These are phyloP conservation scores for Amazona finschi DNA, from an alignment of 2,797 vertebrate genomes.

Conservation along the genomic window DNA sequence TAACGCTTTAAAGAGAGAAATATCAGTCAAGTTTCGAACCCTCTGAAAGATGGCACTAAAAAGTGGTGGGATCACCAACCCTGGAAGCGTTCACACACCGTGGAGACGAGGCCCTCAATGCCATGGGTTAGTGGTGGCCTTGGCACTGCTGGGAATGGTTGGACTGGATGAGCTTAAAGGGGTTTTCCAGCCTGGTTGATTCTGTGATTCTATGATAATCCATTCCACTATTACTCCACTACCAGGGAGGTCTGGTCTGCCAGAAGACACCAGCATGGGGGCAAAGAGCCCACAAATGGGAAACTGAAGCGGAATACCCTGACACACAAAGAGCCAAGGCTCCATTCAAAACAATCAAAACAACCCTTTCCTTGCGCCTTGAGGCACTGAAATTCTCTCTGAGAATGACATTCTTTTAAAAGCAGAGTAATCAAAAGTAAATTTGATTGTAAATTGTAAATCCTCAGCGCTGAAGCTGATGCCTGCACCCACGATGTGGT, in stretches of 20 bases:
- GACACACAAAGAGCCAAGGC: background rate
- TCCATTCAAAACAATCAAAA: background rate
- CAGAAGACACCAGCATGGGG: background rate
- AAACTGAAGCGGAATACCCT: background rate
- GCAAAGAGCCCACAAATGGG: background rate
- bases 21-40: background rate
- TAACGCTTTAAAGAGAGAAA: background rate
- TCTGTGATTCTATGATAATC: background rate
- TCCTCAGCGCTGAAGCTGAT: background rate
- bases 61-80: background rate
- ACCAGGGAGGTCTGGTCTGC: background rate
- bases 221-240: background rate
- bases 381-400: background rate
- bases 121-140: background rate
- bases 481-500: background rate
- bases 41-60: background rate
- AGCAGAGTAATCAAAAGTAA: constrained; percentile 3
- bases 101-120: background rate
- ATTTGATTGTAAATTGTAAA: background rate
- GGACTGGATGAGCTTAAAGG: background rate
- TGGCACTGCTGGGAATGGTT: background rate
- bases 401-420: background rate
- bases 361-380: background rate
- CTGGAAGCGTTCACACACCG: background rate
- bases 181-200: background rate